Evolutionary conservation across 2,888 invertebrate species (phyloP).

Genomic region (Eilema griseolum): DNA sequence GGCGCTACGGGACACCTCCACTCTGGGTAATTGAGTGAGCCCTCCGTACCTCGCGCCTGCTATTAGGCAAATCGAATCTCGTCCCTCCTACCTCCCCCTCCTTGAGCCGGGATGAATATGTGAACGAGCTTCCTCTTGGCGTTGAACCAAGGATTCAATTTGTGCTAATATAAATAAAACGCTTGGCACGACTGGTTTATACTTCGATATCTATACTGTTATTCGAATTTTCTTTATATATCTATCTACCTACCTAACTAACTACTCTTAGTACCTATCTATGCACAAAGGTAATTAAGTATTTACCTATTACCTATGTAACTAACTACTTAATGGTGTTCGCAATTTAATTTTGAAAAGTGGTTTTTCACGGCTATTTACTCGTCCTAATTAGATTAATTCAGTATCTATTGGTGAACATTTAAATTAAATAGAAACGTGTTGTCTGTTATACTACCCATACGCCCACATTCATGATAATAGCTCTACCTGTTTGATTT

Average conservation of each 20-base stretch:
- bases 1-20: constrained; percentile 83
- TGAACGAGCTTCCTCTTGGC: constrained; percentile 75
- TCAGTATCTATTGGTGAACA: not conserved
- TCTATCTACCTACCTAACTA: not conserved
- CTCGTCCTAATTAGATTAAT: constrained; percentile 10
- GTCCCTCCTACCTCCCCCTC: constrained; percentile 58
- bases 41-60: constrained; percentile 71
- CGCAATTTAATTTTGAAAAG: not conserved
- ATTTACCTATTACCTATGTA: not conserved
- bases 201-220: not conserved
- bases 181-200: constrained; percentile 46
- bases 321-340: not conserved
- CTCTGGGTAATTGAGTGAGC: constrained; percentile 83
- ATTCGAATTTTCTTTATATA: constrained; percentile 5
- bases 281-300: not conserved
- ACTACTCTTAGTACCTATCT: not conserved
- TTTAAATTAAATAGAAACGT: not conserved
- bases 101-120: constrained; percentile 62
- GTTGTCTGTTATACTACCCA: not conserved
- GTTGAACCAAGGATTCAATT: constrained; percentile 83
- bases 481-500: not conserved
- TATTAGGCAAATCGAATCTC: constrained; percentile 87
- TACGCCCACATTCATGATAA: not conserved
- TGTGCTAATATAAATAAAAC: constrained; percentile 83
- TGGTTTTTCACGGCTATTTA: not conserved